Evolutionary conservation across 1,140 invertebrate genomes (phyloP), one percentile per base, ranked within the genome.

Genomic region (Babylonia areolata): DNA sequence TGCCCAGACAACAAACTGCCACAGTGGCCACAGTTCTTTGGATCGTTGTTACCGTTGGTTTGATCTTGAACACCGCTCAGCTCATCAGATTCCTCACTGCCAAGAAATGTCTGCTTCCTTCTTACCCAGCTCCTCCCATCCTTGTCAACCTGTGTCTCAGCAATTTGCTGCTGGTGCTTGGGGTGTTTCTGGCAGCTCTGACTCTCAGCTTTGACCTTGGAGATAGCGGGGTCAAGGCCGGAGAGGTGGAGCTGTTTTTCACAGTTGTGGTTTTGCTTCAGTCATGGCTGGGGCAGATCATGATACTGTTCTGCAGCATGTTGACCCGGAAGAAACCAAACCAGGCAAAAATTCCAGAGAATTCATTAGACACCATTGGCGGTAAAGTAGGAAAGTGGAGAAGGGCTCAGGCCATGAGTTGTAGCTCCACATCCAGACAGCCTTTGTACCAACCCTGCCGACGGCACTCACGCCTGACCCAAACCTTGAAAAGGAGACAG

Each of bases 121-220:
- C 86, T 90, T 0, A 92, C 91, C 81, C 83, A 92, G 11, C 91
- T 88, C 64, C 91, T 90, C 81, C 58, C 31, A 73, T 84, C 58
- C 35, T 69, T 1, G 69, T 84, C 82, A 84, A 73, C 82, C n/a
- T 84, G 11, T 84, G 82, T 28, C 37, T 73, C 35, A 75, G 64
- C 82, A 84, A 84, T 31, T 28, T 84, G 3, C 82, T 84, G 64
- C 23, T 84, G 64, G 82, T 84, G 37, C n/a, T 71, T 17, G 69
- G 64, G 64, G 39, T 46, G 28, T 11, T 73, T n/a, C n/a, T 84
- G 69, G 64, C 39, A 28, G 51, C 82, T 39, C 2, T 46, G 69
- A 33, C 64, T 23, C 40, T 84, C 20, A 75, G 54, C 82, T 84
- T 84, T 42, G 82, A 46, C 64, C 69, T 73, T 20, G 54, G n/a